These are phyloP conservation scores for Aselliscus stoliczkanus DNA, from an alignment of 2,797 vertebrate species.

Conservation along the genomic window DNA sequence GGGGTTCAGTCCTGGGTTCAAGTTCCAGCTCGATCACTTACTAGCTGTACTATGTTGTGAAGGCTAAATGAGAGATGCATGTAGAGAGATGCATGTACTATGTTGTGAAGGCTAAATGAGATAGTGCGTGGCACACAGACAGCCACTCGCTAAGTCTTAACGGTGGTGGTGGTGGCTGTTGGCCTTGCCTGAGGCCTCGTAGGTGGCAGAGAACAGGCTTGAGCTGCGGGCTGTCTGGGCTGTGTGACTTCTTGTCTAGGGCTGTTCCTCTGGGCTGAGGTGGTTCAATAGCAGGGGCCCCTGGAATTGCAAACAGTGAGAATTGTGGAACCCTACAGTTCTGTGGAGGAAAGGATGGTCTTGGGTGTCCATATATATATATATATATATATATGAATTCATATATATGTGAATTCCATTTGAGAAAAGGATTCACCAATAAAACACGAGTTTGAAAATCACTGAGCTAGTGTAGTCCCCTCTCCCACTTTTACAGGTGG, in stretches of 20 bases:
- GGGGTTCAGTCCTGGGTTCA: background rate
- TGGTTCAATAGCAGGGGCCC: background rate
- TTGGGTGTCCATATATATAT: too few relatives aligned
- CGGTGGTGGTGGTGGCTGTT: background rate
- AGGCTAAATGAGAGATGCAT: background rate
- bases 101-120: background rate
- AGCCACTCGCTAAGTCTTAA: background rate
- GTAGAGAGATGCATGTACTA: rapidly evolving
- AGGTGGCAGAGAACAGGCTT: background rate
- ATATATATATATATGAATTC: background rate
- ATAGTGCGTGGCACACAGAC: background rate
- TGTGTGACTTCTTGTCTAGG: too few relatives aligned
- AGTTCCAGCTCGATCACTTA: background rate
- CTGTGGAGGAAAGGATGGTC: background rate
- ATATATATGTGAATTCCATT: background rate
- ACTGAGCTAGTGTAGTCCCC: background rate
- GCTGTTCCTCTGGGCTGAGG: background rate
- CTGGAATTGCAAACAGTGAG: background rate
- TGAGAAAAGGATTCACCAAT: background rate
- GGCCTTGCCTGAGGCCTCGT: background rate
- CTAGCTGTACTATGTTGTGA: background rate
- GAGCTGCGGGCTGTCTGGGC: background rate
- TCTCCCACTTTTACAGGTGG: background rate
- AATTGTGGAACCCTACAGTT: background rate
- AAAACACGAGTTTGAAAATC: background rate